Evolutionary conservation across 2,797 vertebrate genomes (phyloP), one percentile per base, ranked within the genome.

Genomic region (Tragelaphus oryx): DNA sequence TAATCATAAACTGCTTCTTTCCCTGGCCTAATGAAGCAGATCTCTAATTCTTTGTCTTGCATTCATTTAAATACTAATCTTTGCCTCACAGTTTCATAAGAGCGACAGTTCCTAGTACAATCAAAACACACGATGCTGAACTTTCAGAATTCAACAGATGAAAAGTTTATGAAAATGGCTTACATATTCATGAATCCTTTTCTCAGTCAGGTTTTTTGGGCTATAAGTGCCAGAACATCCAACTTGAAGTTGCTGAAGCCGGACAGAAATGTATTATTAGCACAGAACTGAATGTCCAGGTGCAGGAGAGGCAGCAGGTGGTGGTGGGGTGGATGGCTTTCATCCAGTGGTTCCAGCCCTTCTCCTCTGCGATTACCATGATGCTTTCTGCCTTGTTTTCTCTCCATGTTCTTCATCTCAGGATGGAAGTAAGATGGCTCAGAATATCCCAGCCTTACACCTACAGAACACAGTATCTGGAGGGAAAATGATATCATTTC

Each of bases 21-120:
- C 81, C 52, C 37, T 20, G 60, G 80, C 52, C 87, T 46, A 84
- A 74, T 33, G 83, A 95, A 96, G n/a, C 59, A 75, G 71, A 65
- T 89, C 68, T 91, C 75, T 11, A 1, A 33, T 94, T 76, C 37
- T 84, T 74, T 93, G 80, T 41, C 10, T 87, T 87, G 91, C 60
- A 78, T 95, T 82, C 4, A 94, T 95, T 96, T 94, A 84, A 95
- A 89, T 91, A 68, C 87, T 81, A 68, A 96, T 91, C 83, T 89
- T 81, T 37, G 57, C 55, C 87, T 93, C 79, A 24, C 26, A 60
- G 17, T 86, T 95, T 95, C 80, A 41, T 92, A 93, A 94, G 5
- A 89, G n/a, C n/a, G 62, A 65, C 80, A 7, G 74, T 95, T 95
- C 62, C 79, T 76, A 71, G 80, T 78, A 78, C 52, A 60, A 13